Evolutionary conservation across 2,797 vertebrate species (phyloP).

Genomic region (Orestias chungarensis): DNA sequence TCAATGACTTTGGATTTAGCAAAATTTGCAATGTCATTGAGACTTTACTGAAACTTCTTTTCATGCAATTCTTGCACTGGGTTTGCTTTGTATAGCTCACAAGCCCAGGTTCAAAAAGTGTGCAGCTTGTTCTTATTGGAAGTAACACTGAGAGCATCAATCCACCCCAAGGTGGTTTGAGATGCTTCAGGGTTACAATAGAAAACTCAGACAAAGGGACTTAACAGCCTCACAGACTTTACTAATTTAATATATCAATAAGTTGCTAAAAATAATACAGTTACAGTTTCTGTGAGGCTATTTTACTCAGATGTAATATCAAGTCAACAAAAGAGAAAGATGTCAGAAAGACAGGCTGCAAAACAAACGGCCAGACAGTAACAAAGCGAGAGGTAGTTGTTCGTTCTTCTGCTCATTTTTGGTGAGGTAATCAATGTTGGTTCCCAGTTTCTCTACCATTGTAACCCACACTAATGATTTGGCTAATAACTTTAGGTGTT

Average conservation of each 20-base stretch:
- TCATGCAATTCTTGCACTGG: slow-evolving; percentile 40
- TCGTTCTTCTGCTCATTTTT: slow-evolving; percentile 55
- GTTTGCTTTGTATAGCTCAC: slow-evolving; percentile 47
- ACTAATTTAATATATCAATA: no score
- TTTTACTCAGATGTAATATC: slow-evolving; percentile 59
- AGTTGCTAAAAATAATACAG: no score
- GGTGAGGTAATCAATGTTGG: slow-evolving; percentile 47
- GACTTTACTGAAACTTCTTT: slow-evolving; percentile 69
- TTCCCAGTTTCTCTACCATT: slow-evolving; percentile 56
- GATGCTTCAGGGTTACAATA: slow-evolving; percentile 68
- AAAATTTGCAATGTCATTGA: slow-evolving; percentile 56
- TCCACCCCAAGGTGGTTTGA: slow-evolving; percentile 55
- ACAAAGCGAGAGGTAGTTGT: slow-evolving; percentile 39
- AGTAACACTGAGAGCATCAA: slow-evolving; percentile 41
- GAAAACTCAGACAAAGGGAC: slow-evolving; percentile 51
- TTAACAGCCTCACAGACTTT: slow-evolving; percentile 72
- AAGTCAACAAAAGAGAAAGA: slow-evolving; percentile 43
- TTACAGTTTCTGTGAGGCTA: slow-evolving; percentile 71
- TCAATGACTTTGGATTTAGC: slow-evolving; percentile 67
- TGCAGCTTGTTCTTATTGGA: slow-evolving; percentile 46
- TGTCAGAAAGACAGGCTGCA: background rate
- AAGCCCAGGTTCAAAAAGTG: slow-evolving; percentile 56
- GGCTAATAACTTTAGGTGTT: slow-evolving; percentile 40
- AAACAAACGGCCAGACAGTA: slow-evolving; percentile 36
- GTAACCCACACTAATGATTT: slow-evolving; percentile 68